A percentile compares a stretch with the other conserved stretches of the same genome.
Evolutionary conservation across 1,140 invertebrate species (phyloP).

Genomic region (Pomacea maculata): DNA sequence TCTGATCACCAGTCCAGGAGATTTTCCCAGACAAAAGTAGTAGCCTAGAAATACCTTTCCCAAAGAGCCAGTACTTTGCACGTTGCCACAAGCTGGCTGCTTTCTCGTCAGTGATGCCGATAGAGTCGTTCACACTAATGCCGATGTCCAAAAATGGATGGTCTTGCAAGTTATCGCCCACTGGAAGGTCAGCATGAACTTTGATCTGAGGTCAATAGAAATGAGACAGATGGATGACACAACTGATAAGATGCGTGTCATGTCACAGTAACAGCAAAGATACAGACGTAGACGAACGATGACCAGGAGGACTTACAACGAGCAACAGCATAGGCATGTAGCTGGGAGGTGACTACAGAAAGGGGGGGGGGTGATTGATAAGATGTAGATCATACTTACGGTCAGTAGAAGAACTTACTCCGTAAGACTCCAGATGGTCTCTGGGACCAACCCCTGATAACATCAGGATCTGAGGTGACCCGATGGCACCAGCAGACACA

Average conservation of each 20-base stretch:
- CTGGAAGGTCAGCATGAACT: constrained; percentile 73
- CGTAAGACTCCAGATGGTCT: constrained; percentile 16
- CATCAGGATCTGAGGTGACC: constrained; percentile 85
- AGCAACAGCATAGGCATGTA: no score
- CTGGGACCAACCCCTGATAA: constrained; percentile 86
- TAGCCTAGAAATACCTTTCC: constrained; percentile 28
- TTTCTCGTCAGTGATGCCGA: constrained; percentile 28
- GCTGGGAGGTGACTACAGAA: no score
- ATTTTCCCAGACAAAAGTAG: no score
- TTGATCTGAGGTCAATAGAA: constrained; percentile 31
- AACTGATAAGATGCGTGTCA: no score
- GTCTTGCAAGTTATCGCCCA: constrained; percentile 87
- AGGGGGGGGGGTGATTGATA: no score
- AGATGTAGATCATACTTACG: no score
- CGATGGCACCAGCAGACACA: constrained; percentile 79
- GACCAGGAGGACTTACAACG: no score
- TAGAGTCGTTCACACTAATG: constrained; percentile 29
- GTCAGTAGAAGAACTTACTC: neutral
- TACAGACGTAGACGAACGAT: no score
- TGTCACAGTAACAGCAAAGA: no score
- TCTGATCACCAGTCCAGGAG: no score
- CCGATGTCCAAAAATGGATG: constrained; percentile 63
- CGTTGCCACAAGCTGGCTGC: constrained; percentile 26
- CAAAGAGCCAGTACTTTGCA: constrained; percentile 39
- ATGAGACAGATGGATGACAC: no score